Evolutionary conservation across 2,888 invertebrate species (phyloP), one percentile per base, ranked within the genome.

Genomic region (Cecidostiba fungosa): DNA sequence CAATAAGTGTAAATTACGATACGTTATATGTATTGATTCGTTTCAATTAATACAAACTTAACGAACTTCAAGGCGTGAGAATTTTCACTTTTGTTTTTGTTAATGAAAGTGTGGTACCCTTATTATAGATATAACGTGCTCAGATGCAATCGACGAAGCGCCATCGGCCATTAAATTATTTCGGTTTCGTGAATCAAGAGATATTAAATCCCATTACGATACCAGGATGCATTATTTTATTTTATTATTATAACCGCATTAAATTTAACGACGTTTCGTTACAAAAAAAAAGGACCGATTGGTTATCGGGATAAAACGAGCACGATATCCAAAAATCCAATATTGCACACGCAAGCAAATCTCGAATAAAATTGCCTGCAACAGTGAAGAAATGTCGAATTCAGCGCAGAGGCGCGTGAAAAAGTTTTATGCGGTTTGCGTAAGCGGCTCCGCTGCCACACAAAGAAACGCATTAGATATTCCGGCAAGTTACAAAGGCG

Each of bases 401-500:
- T 72, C 39, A 72, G 36, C 69, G 36, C 69, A 32, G 36, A 70
- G n/a, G 54, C 12, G 66, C 26, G 29, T 3, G 26, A 62, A 72
- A 72, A 19, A 39, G n/a, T 43, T 54, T 43, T 29, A 36, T 16
- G 59, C 66, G 32, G 73, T 80, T 72, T 80, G 29, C 39, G 47
- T 62, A 82, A 82, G 74, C n/a, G n/a, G 12, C 32, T 23, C 32
- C 29, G 70, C 62, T 10, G 62, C 50, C 19, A 16, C 16, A 82
- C 74, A 66, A 73, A 23, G 59, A 82, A 82, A 76, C 19, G 73
- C 80, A 73, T 81, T 73, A 39, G 59, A 73, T 81, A 81, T 82
- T 82, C 76, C 47, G 43, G 10, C 23, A 29, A 74, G 66, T 82
- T 82, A 47, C 74, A 54, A 66, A 59, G 39, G 73, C 26, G 59